Base-by-base conservation (phyloP, 2,113 vertebrate species). In the Apteryx owenii region DNA sequence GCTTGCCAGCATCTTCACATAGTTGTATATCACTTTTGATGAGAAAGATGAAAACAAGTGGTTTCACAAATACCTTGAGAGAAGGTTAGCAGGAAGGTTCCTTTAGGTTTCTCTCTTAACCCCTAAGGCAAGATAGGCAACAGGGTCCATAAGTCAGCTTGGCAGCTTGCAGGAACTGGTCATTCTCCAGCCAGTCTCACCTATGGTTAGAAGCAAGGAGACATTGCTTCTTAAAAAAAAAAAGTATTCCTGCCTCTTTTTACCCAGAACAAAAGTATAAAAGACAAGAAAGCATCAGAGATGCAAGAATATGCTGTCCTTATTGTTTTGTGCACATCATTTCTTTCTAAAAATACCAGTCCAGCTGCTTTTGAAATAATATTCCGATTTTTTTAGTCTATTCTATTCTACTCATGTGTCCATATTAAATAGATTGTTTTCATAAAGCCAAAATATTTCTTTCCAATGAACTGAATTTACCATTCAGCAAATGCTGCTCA, bases 401-500 rank as follows among this genome's bases (percentile, higher is more conserved):
- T 33, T 79, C 85, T 72, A 9, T 83, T 44, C 89, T 76, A 54
- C 62, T 89, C 42, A 0, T 73, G 71, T 54, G 91, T 54, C 92
- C 87, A n/a, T 85, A 58, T 69, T 56, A 66, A 84, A 91, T 16
- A 40, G 4, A 33, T 5, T 81, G 75, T 95, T 96, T 96, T 81
- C 95, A 40, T 54, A 81, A 95, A 89, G 90, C 71, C 90, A 92
- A 81, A 53, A 82, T 29, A 53, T 64, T 68, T 82, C 88, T 91
- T 71, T 91, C 93, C 89, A 77, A 40, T 3, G 71, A 61, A 69
- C 81, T 88, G 94, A 95, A 61, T 48, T 76, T 76, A 91, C 89
- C 90, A 42, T 72, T 86, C 89, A 97, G 95, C 96, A 87, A 21
- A 86, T 61, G 81, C 88, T 84, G 88, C 88, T 70, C 96, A 79